Conservation (phyloP, 2,888 invertebrate genomes). For the Reticulitermes lucifugus region DNA sequence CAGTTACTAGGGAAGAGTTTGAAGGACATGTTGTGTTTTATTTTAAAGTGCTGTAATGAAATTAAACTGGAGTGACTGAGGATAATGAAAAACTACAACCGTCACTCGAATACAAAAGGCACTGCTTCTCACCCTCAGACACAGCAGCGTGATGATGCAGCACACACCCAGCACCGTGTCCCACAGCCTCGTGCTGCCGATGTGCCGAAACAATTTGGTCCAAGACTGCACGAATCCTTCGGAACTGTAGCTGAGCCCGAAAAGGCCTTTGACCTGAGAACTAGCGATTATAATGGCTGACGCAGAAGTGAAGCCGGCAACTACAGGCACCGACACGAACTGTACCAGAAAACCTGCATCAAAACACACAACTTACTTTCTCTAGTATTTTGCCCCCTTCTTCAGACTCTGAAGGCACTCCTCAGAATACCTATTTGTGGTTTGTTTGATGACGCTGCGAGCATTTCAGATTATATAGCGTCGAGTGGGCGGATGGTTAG, state of each 20-base stretch:
- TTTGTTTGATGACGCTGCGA: too few relatives aligned
- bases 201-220: constrained; percentile 68
- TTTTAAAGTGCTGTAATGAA: too few relatives aligned
- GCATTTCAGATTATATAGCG: too few relatives aligned
- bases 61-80: too few relatives aligned
- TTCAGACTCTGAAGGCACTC: too few relatives aligned
- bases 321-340: constrained; percentile 80
- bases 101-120: too few relatives aligned
- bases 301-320: constrained; percentile 81
- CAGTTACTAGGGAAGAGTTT: too few relatives aligned
- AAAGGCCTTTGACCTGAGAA: constrained; percentile 77
- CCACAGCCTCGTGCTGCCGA: constrained; percentile 67
- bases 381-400: too few relatives aligned
- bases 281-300: constrained; percentile 81
- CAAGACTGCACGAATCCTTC: constrained; percentile 74
- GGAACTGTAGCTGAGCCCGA: constrained; percentile 72
- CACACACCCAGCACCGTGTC: constrained; percentile 73
- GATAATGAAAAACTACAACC: too few relatives aligned
- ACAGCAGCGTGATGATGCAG: constrained; percentile 71
- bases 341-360: constrained; percentile 76
- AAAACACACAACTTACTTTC: constrained; percentile 33
- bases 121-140: constrained; percentile 69
- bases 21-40: too few relatives aligned
- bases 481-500: too few relatives aligned
- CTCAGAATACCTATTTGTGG: too few relatives aligned